Evolutionary conservation across 2,797 vertebrate genomes (phyloP), one percentile per base, ranked within the genome.

Genomic region (Hybognathus amarus): DNA sequence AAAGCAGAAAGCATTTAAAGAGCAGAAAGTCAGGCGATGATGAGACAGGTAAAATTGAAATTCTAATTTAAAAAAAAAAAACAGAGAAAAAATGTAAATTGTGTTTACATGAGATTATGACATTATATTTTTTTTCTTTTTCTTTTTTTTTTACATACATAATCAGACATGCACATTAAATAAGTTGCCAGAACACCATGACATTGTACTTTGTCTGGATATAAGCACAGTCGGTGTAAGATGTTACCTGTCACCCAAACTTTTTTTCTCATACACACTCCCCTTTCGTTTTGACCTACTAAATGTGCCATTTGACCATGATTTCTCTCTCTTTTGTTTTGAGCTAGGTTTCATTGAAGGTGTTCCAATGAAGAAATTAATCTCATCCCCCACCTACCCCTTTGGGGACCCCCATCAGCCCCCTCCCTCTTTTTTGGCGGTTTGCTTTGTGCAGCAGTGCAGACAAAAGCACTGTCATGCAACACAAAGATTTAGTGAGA

Each of bases 401-500:
- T 70, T 79, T n/a, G 7, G 63, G 56, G 47, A 64, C 38, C 80
- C 66, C 45, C 40, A 56, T 47, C 64, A 6, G 56, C 42, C 64
- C 42, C 27, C 30, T 33, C 66, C 11, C 42, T 1, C 13, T 12
- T 24, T 50, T 82, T 83, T 68, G 40, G 81, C 68, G 76, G 30
- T 56, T 67, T 61, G 82, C 74, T 78, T 73, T 81, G 78, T 78
- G 69, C 73, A 27, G 66, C 71, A 63, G 30, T 20, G 71, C 64
- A 76, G 85, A 90, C 88, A 90, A 90, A 87, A 84, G 79, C 84
- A n/a, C 50, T 73, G 73, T 85, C 75, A 67, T 80, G 11, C 76
- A 83, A 68, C 67, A 64, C 76, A 71, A 79, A 74, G 79, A 70
- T 59, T 63, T 59, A 52, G 64, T 3, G 52, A 67, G 77, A 85